A percentile compares a stretch with the other conserved stretches of the same genome.
Conservation (phyloP, 2,113 vertebrate genomes). For the Mus musculus region GRCm39 chr14:57742001-57742500, state of each 20-base stretch:
- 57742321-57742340: not conserved
- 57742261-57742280: not conserved
- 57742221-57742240: not conserved
- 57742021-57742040: not conserved
- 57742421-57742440: not conserved
- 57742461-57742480: not conserved
- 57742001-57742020: not conserved
- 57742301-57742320: not conserved
- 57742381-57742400: not conserved
- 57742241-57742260: not conserved
- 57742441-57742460: not conserved
- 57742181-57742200: not conserved
- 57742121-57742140: not conserved
- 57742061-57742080: not conserved
- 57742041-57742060: not conserved
- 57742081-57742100: not conserved
- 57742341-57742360: no score
- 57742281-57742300: not conserved
- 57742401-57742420: not conserved
- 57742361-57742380: not conserved
- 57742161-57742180: not conserved
- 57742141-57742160: not conserved
- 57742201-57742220: not conserved
- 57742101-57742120: not conserved
- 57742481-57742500: not conserved